These are phyloP conservation scores for Eptesicus fuscus DNA, from an alignment of 2,113 vertebrate genomes.

Conservation along the genomic window DNA sequence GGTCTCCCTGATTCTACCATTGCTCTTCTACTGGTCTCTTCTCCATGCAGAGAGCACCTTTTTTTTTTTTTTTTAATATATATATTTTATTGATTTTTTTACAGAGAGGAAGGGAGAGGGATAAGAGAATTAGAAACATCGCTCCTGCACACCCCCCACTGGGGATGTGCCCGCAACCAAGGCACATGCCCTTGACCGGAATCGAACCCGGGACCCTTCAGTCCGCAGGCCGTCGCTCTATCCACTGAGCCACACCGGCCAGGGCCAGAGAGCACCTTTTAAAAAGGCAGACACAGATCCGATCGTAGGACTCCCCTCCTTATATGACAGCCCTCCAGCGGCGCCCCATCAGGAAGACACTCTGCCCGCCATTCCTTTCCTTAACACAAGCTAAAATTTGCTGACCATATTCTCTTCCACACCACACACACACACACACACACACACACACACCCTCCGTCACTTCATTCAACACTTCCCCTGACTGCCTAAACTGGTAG, in stretches of 20 bases:
- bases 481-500: not conserved
- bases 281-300: not conserved
- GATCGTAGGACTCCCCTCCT: not conserved
- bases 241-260: no score
- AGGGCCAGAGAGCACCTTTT: not conserved
- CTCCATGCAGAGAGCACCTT: not conserved
- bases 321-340: accelerated
- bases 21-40: not conserved
- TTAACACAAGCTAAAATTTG: not conserved
- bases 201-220: no score
- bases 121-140: no score
- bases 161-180: no score
- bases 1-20: not conserved
- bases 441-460: no score
- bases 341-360: not conserved
- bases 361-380: not conserved
- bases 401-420: not conserved
- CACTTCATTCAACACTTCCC: not conserved
- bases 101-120: no score
- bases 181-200: no score
- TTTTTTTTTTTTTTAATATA: no score
- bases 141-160: no score
- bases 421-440: no score
- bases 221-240: no score
- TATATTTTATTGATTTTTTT: no score